These are phyloP conservation scores for Malthinus seriepunctatus DNA, from an alignment of 2,888 invertebrate species.

Conservation along the genomic window DNA sequence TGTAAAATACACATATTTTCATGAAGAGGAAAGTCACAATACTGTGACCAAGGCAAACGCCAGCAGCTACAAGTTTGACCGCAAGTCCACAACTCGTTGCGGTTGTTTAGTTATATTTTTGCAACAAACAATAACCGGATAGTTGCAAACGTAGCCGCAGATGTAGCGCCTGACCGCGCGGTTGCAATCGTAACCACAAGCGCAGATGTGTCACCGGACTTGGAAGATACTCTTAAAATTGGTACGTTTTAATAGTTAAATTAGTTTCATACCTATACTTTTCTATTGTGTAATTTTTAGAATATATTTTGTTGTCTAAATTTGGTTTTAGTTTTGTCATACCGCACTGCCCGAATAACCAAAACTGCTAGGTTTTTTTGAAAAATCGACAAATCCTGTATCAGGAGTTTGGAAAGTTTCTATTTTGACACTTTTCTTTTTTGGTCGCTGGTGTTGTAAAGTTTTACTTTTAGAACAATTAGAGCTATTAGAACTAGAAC, in stretches of 20 bases:
- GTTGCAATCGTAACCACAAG: too few species aligned
- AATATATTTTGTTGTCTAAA: constrained; percentile 19
- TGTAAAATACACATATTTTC: too few species aligned
- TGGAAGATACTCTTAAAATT: too few species aligned
- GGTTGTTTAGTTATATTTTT: too few species aligned
- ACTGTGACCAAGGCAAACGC: too few species aligned
- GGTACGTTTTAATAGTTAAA: not conserved
- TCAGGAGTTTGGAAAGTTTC: constrained; percentile 53
- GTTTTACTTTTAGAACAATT: constrained; percentile 51
- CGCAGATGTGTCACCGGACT: too few species aligned
- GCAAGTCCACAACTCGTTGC: too few species aligned
- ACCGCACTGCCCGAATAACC: constrained; percentile 52
- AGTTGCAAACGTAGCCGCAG: too few species aligned
- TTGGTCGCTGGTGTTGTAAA: constrained; percentile 48
- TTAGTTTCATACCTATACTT: not conserved
- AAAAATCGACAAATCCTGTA: constrained; percentile 45
- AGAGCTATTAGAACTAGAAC: constrained; percentile 51
- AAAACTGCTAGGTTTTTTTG: constrained; percentile 46
- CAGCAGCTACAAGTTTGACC: too few species aligned
- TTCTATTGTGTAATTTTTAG: constrained; percentile 19
- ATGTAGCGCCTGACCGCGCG: too few species aligned
- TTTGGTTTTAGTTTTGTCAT: constrained; percentile 39
- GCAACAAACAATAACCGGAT: too few species aligned
- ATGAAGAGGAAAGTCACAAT: too few species aligned
- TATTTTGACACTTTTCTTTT: constrained; percentile 52